Base-by-base conservation (phyloP, 1,140 invertebrate species). In the Akabosia matsudoensis region DNA sequence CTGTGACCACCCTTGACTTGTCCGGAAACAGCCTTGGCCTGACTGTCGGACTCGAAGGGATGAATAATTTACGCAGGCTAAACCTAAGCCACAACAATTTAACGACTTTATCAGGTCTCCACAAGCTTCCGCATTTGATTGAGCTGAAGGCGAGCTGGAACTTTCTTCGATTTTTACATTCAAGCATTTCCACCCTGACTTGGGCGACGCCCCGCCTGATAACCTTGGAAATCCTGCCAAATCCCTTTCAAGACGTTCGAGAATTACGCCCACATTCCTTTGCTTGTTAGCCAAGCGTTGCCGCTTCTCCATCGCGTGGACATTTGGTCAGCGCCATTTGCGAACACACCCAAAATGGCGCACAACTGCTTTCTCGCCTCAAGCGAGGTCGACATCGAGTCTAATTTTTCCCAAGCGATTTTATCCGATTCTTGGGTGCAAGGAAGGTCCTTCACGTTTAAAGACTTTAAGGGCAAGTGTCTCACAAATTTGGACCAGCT, bases 181-280 rank as follows among this genome's bases (percentile, higher is more conserved):
- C 77, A 4, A 81, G 72, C 45, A 30, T 77, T 1, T 24, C 18
- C 4, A 76, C 78, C 10, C 22, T 81, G 0, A 31, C 75, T 18
- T 75, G 54, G 31, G 75, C 51, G 18, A 33, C 76, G 0, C 76
- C 76, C 10, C 28, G 70, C 13, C 31, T 81, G 0, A 56, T 64
- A 52, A 72, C 70, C 1, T 31, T 79, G 22, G 78, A 79, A 52
- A 74, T 81, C 30, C 54, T 81, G 4, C 79, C 79, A 1, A 81
- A 81, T 74, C 77, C 79, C 13, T 81, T 81, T 37, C 79, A 80
- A 73, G 79, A 81, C 76, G 64, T 81, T 31, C 52, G 78, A 0
- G 78, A n/a, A 81, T 70, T 64, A 77, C 51, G 16, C 56, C 3
- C 76, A 81, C 54, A 76, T 81, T 67, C 79, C 78, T 28, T 24